Evolutionary conservation across 2,113 vertebrate genomes (phyloP).

Genomic region (Marmota monax): DNA sequence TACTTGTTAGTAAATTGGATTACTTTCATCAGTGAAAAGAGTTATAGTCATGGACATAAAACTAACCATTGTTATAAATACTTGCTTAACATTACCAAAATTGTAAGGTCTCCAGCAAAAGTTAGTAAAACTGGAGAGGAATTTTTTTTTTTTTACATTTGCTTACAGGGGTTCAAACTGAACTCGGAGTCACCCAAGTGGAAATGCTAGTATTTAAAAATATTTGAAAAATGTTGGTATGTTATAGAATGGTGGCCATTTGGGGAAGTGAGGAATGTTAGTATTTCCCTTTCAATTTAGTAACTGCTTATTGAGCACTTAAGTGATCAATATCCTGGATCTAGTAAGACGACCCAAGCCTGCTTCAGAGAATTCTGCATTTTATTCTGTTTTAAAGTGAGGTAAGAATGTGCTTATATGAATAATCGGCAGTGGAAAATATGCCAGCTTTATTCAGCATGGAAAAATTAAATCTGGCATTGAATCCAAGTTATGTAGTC

Average conservation of each 20-base stretch:
- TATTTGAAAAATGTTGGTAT: not conserved
- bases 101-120: slow-evolving; percentile 2
- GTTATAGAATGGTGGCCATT: not conserved
- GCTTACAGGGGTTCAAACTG: not conserved
- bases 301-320: not conserved
- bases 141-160: slow-evolving; percentile 25
- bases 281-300: slow-evolving; percentile 20
- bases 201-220: not conserved
- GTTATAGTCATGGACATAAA: not conserved
- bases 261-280: not conserved
- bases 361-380: slow-evolving; percentile 18
- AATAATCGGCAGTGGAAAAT: slow-evolving; percentile 63
- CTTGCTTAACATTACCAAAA: slow-evolving; percentile 44
- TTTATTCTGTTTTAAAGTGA: not conserved
- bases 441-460: slow-evolving; percentile 55
- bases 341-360: not conserved
- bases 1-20: slow-evolving; percentile 73
- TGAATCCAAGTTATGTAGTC: slow-evolving; percentile 51
- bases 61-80: not conserved
- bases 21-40: slow-evolving; percentile 64
- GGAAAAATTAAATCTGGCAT: slow-evolving; percentile 71
- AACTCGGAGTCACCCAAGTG: not conserved
- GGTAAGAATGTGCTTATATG: not conserved
- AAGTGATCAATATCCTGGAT: slow-evolving; percentile 46
- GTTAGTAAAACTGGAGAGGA: not conserved